Evolutionary conservation across 2,113 vertebrate genomes (phyloP), one percentile per base, ranked within the genome.

Genomic region (Spea bombifrons): DNA sequence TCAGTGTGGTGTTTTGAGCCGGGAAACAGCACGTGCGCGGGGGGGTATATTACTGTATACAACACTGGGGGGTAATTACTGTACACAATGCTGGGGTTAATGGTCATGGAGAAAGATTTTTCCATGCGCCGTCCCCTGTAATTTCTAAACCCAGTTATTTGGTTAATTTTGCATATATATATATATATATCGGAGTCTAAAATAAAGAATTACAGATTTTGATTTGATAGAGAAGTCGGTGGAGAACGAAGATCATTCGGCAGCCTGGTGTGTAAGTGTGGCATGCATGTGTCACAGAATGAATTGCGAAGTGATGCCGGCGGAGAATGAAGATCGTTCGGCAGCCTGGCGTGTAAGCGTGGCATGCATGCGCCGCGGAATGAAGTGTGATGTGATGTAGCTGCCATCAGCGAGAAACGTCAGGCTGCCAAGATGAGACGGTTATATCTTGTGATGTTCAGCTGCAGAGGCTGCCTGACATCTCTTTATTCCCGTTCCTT

Each of bases 371-470:
- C 50, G 10, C 48, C 49, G 17, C 5, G 16, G 59, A 65, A 43
- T 12, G 2, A 43, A 43, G 16, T 66, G 73, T 63, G 17, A 8
- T 66, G 73, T 63, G 17, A 8, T 15, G 57, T 61, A 15, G 57
- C 57, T 61, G 57, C 61, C 30, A 75, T 53, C 73, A 46, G 73
- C 17, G 48, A 53, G 61, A 64, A 16, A 13, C 17, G n/a, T 48
- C 12, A 67, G 74, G 59, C 2, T 13, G 73, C 46, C 10, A 16
- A 9, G 49, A 66, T 3, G 73, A 50, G 64, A 8, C 5, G 5
- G 64, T 53, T 30, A 67, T 15, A 45, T 4, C 61, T 52, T 53
- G 48, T 75, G 49, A 47, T 5, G 17, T 47, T 43, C 8, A 43
- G 71, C 49, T 59, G 61, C 61, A 7, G 16, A 64, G 61, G n/a